These are phyloP conservation scores for Leptinotarsa juncta DNA, from an alignment of 2,888 invertebrate species.

Conservation along the genomic window DNA sequence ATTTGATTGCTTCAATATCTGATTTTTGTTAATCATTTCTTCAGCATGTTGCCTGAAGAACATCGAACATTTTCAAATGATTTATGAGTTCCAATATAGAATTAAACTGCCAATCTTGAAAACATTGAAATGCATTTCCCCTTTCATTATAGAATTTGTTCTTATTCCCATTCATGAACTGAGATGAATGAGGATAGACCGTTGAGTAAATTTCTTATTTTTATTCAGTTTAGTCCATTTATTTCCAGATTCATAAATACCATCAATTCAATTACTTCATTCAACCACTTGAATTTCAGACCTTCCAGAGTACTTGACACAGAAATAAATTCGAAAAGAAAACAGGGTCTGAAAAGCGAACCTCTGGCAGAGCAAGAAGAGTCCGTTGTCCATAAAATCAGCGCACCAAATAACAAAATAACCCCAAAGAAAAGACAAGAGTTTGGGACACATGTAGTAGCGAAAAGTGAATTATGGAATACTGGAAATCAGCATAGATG, in stretches of 20 bases:
- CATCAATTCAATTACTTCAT: background rate
- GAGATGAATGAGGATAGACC: too few species aligned
- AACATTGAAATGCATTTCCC: too few species aligned
- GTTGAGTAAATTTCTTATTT: too few species aligned
- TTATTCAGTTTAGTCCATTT: too few species aligned
- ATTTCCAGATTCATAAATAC: background rate
- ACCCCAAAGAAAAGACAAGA: slow-evolving; percentile 67
- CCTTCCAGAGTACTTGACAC: slow-evolving; percentile 49
- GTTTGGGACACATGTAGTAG: slow-evolving; percentile 62
- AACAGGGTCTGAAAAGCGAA: slow-evolving; percentile 56
- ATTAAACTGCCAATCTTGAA: too few species aligned
- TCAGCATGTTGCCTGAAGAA: too few species aligned
- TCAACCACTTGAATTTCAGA: slow-evolving; percentile 22
- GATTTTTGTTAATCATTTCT: too few species aligned
- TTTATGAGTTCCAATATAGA: too few species aligned
- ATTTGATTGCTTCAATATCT: too few species aligned
- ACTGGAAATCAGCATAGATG: slow-evolving; percentile 64
- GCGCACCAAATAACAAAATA: slow-evolving; percentile 57
- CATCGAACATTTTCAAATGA: too few species aligned
- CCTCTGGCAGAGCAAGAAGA: slow-evolving; percentile 55
- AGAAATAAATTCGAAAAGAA: slow-evolving; percentile 61
- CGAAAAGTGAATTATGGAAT: slow-evolving; percentile 66
- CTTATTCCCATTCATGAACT: too few species aligned
- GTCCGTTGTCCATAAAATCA: slow-evolving; percentile 54
- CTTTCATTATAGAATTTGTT: too few species aligned